Percentiles rank a stretch among this genome's conserved stretches.
These are phyloP conservation scores for Catostomus latipinnis DNA, from an alignment of 2,797 vertebrate genomes.

Conservation along the genomic window DNA sequence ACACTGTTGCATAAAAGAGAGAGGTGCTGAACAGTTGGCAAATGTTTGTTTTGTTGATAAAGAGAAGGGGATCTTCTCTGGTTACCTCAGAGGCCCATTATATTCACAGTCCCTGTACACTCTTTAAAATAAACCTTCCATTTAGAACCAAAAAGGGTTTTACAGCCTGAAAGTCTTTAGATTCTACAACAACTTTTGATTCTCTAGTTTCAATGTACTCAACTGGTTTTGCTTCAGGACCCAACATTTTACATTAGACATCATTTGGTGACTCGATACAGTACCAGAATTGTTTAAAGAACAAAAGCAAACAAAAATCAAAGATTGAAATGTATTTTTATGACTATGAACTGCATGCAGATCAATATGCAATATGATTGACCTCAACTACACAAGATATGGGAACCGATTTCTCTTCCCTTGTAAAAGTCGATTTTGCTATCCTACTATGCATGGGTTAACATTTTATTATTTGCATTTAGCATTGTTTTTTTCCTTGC, in stretches of 20 bases:
- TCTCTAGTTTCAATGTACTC: background rate
- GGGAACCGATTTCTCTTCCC: too few relatives aligned
- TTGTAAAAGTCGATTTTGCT: too few relatives aligned
- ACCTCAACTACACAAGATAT: too few relatives aligned
- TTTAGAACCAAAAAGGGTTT: background rate
- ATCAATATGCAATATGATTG: background rate
- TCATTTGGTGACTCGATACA: background rate
- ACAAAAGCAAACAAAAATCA: slow-evolving; percentile 1
- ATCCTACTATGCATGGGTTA: too few relatives aligned
- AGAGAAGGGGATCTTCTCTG: slow-evolving; percentile 23
- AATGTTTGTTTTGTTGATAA: slow-evolving; percentile 6
- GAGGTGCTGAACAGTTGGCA: slow-evolving; percentile 15
- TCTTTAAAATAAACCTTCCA: background rate
- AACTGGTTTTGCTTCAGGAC: background rate
- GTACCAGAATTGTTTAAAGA: background rate
- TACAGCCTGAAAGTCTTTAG: background rate
- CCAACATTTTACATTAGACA: background rate
- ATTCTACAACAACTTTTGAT: background rate
- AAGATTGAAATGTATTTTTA: background rate
- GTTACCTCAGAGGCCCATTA: background rate
- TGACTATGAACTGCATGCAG: background rate
- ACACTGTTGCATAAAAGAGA: slow-evolving; percentile 13
- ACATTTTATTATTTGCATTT: too few relatives aligned
- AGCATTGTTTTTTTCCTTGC: background rate
- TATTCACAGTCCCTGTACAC: background rate